A percentile compares a stretch with the other conserved stretches of the same genome.
These are phyloP conservation scores for Helarctos malayanus DNA, from an alignment of 2,797 vertebrate species.

Conservation along the genomic window DNA sequence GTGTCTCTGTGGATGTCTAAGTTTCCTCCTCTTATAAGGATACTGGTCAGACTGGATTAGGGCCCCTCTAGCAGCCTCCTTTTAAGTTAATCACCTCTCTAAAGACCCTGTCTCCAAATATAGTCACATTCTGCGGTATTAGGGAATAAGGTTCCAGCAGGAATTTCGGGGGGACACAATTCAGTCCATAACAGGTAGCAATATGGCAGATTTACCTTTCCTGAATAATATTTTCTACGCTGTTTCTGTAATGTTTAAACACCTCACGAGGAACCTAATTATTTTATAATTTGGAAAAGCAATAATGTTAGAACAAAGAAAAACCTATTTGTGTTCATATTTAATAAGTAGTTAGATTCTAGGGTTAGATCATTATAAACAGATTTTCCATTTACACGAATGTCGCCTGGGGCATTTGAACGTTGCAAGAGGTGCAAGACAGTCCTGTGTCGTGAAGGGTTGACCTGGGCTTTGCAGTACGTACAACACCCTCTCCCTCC, in stretches of 20 bases:
- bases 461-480: not conserved
- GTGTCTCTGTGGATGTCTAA: not conserved
- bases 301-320: not conserved
- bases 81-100: not conserved
- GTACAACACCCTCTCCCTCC: not conserved
- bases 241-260: conserved; percentile 29
- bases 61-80: not conserved
- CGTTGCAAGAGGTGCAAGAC: not conserved
- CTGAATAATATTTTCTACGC: not conserved
- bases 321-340: not conserved
- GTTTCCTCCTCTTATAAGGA: not conserved
- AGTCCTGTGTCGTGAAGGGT: not conserved
- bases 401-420: not conserved
- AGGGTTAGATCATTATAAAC: not conserved
- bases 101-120: not conserved
- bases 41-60: not conserved
- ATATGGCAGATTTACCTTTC: not conserved
- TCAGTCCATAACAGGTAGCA: not conserved
- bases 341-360: not conserved
- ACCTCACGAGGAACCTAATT: not conserved
- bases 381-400: not conserved
- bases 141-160: not conserved
- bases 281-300: conserved; percentile 23
- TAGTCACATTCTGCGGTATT: not conserved
- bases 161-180: not conserved